phyloP scores from a whole-genome alignment of 2,797 vertebrate genomes.

The Enteromius treurensis region DNA sequence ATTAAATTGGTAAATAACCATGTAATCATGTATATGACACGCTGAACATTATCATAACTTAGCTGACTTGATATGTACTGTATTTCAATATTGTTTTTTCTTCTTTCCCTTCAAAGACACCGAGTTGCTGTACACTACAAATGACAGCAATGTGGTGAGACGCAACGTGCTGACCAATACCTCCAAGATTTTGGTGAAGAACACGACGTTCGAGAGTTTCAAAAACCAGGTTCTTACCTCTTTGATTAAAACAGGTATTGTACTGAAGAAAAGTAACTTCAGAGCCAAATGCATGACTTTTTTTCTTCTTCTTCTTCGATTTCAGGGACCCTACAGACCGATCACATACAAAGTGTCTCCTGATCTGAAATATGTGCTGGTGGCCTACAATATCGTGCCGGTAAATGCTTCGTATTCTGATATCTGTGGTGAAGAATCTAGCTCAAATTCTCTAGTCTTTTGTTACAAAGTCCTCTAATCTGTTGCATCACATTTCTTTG shows the following conservation, averaged over 20 bases:
- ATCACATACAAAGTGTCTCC: conserved; percentile 91
- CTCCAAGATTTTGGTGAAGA: conserved; percentile 82
- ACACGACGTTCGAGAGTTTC: conserved; percentile 92
- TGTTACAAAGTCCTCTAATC: background rate
- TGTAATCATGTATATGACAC: background rate
- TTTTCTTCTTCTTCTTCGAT: background rate
- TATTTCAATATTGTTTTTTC: background rate
- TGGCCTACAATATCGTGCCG: conserved; percentile 88
- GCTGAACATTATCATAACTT: background rate
- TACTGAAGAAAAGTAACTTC: background rate
- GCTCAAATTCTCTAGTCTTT: background rate
- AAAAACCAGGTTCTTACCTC: conserved; percentile 30
- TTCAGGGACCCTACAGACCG: conserved; percentile 86
- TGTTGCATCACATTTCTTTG: conserved; percentile 8
- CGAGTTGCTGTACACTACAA: conserved; percentile 88
- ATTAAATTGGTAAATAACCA: background rate
- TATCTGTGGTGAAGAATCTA: background rate
- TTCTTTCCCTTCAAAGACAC: conserved; percentile 75
- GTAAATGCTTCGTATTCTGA: conserved; percentile 75
- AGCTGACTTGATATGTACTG: background rate
- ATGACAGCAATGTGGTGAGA: conserved; percentile 84
- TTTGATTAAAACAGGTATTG: background rate
- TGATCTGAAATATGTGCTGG: conserved; percentile 88
- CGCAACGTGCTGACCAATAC: conserved; percentile 81
- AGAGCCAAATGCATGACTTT: background rate